These are phyloP conservation scores for Malurus cyaneus DNA, from an alignment of 2,113 vertebrate genomes.

Conservation along the genomic window DNA sequence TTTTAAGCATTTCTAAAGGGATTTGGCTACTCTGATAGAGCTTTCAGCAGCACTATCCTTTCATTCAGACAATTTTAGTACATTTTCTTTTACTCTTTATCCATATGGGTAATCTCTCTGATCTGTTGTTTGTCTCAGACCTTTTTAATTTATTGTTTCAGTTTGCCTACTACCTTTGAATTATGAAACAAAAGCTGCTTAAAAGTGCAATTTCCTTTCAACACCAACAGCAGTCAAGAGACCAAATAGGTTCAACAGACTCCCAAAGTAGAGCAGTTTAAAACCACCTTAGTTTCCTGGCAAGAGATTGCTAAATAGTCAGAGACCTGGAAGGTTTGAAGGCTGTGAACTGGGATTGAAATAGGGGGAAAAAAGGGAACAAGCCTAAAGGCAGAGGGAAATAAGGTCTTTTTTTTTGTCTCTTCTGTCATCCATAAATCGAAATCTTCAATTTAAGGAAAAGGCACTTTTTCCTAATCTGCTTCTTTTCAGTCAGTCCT, in stretches of 20 bases:
- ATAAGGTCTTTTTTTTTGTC: neutral
- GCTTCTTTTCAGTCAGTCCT: neutral
- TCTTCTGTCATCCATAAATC: neutral
- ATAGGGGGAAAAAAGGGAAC: neutral
- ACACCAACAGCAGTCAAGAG: neutral
- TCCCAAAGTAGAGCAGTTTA: neutral
- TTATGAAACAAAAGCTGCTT: conserved; percentile 28
- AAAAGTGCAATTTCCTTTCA: conserved; percentile 6
- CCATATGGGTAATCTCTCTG: neutral
- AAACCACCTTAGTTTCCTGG: neutral
- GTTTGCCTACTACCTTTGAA: neutral
- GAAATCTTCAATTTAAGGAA: neutral
- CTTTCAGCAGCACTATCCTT: neutral
- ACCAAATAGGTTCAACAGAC: neutral
- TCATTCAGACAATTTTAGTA: neutral
- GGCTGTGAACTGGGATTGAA: neutral
- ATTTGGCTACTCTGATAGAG: neutral
- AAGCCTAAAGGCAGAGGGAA: neutral
- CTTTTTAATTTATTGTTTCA: conserved; percentile 16
- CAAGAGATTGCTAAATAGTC: neutral
- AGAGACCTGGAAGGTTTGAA: neutral
- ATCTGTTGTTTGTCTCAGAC: neutral
- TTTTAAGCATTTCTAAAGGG: neutral
- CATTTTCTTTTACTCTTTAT: neutral
- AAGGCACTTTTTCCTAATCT: neutral